phyloP scores from a whole-genome alignment of 2,113 vertebrate genomes.

The Apistogramma diplotaenia region DNA sequence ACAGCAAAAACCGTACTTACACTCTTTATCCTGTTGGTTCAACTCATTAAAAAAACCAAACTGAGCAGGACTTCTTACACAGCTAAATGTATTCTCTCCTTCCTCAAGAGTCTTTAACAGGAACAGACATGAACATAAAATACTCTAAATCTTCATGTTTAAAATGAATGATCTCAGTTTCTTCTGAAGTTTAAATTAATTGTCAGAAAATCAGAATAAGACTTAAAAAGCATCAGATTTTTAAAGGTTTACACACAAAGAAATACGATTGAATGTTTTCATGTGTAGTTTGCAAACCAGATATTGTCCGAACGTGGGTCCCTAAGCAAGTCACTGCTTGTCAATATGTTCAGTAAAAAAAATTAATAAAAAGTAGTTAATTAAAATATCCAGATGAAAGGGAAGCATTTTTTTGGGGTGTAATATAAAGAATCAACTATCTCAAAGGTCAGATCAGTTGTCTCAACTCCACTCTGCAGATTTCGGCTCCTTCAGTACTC shows the following conservation, averaged over 20 bases:
- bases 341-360: not conserved
- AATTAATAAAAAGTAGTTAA: rapidly evolving
- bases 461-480: not conserved
- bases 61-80: not conserved
- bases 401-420: rapidly evolving
- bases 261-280: not conserved
- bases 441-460: not conserved
- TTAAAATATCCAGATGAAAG: not conserved
- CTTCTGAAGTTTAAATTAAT: not conserved
- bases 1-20: not conserved
- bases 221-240: not conserved
- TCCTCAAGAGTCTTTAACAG: not conserved
- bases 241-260: not conserved
- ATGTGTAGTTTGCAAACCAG: not conserved
- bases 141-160: not conserved
- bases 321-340: not conserved
- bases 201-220: not conserved
- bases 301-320: not conserved
- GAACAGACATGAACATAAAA: not conserved
- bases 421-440: not conserved
- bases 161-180: not conserved
- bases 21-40: not conserved
- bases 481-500: not conserved
- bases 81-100: not conserved
- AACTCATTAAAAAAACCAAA: not conserved